Evolutionary conservation across 2,113 vertebrate species (phyloP).

Genomic region (Apodemus sylvaticus): DNA sequence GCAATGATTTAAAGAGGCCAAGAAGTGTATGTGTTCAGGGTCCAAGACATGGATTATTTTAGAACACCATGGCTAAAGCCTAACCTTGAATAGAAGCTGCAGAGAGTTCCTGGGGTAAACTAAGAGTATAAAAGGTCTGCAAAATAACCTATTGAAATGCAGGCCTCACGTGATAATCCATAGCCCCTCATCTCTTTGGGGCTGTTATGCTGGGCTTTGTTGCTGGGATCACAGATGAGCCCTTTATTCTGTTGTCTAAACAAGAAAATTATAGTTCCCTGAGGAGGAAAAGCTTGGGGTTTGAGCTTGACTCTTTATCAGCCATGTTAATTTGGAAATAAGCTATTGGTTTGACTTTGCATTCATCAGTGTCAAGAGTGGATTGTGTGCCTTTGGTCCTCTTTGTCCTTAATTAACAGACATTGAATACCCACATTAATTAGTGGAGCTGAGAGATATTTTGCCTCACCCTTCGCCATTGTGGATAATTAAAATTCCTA

Average conservation of each 20-base stretch:
- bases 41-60: background rate
- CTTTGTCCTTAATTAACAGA: slow-evolving; percentile 97
- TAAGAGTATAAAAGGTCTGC: background rate
- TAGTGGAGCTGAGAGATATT: slow-evolving; percentile 93
- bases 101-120: background rate
- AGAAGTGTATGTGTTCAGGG: background rate
- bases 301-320: slow-evolving; percentile 87
- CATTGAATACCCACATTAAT: slow-evolving; percentile 94
- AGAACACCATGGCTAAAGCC: background rate
- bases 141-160: slow-evolving; percentile 62
- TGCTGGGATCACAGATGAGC: slow-evolving; percentile 64
- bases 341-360: slow-evolving; percentile 92
- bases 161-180: slow-evolving; percentile 68
- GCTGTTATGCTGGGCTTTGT: slow-evolving; percentile 65
- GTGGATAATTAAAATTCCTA: slow-evolving; percentile 93
- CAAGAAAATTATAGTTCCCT: slow-evolving; percentile 75
- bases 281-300: slow-evolving; percentile 74
- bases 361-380: slow-evolving; percentile 89
- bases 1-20: background rate
- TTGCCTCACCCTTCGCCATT: slow-evolving; percentile 92
- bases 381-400: slow-evolving; percentile 90
- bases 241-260: slow-evolving; percentile 70
- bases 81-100: background rate
- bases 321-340: slow-evolving; percentile 90
- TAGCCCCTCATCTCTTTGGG: slow-evolving; percentile 53